A percentile compares a stretch with the other conserved stretches of the same genome.
Evolutionary conservation across 2,888 invertebrate genomes (phyloP).

Genomic region (Eledona agricola): DNA sequence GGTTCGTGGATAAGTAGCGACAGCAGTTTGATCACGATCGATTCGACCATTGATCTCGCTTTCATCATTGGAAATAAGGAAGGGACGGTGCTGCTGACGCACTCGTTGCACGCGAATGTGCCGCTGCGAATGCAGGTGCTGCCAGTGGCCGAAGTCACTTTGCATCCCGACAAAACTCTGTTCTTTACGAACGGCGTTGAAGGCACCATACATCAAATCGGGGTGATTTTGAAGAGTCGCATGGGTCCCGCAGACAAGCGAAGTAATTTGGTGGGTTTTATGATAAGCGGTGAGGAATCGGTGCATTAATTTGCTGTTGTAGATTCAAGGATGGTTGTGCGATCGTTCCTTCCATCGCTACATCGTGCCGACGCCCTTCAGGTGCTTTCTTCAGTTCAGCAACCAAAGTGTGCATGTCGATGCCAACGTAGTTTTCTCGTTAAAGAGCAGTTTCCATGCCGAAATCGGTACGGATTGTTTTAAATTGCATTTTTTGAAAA

Average conservation of each 20-base stretch:
- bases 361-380: conserved; percentile 54
- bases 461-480: conserved; percentile 52
- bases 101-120: conserved; percentile 55
- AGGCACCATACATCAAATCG: conserved; percentile 44
- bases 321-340: conserved; percentile 57
- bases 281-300: conserved; percentile 1
- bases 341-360: conserved; percentile 46
- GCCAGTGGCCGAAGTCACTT: conserved; percentile 52
- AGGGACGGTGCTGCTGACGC: conserved; percentile 54
- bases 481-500: conserved; percentile 12
- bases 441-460: conserved; percentile 57
- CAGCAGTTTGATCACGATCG: conserved; percentile 53
- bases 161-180: conserved; percentile 41
- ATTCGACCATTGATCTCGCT: conserved; percentile 58
- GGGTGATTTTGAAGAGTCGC: conserved; percentile 53
- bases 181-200: conserved; percentile 54
- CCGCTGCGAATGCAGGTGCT: conserved; percentile 54
- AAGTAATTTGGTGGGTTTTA: conserved; percentile 51
- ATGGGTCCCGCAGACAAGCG: conserved; percentile 48
- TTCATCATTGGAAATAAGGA: conserved; percentile 53
- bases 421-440: conserved; percentile 54
- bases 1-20: conserved; percentile 61
- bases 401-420: conserved; percentile 48
- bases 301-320: conserved; percentile 34
- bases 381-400: conserved; percentile 58